Conservation (phyloP, 2,113 vertebrate genomes). For the Hippolais icterina region DNA sequence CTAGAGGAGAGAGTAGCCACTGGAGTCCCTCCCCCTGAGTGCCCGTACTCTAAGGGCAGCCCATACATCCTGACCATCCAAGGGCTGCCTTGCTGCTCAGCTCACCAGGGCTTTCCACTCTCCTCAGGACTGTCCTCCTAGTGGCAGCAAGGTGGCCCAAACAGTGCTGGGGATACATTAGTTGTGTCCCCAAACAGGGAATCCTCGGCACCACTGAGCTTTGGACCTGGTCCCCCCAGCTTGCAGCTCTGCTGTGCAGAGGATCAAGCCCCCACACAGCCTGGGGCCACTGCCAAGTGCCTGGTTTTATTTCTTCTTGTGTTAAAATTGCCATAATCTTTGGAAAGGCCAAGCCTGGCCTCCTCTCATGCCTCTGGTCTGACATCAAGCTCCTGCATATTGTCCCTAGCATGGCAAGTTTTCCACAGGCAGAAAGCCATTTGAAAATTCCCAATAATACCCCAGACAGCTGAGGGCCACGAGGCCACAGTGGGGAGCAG, state of each 20-base stretch:
- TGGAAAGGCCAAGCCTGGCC: neutral
- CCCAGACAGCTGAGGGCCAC: neutral
- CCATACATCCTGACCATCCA: neutral
- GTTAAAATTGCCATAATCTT: neutral
- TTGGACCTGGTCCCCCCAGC: neutral
- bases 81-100: neutral
- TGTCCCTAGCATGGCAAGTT: rapidly evolving
- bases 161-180: neutral
- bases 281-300: neutral
- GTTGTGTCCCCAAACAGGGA: neutral
- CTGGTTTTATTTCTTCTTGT: neutral
- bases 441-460: neutral
- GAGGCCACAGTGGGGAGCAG: rapidly evolving
- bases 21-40: neutral
- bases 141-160: neutral
- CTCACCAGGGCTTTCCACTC: neutral
- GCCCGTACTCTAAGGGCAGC: rapidly evolving
- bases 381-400: neutral
- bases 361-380: neutral
- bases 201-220: neutral
- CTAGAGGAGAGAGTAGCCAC: neutral
- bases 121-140: neutral
- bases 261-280: neutral
- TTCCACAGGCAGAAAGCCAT: neutral
- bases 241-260: neutral